These are phyloP conservation scores for Coremacera marginata DNA, from an alignment of 2,888 invertebrate species.

Conservation along the genomic window DNA sequence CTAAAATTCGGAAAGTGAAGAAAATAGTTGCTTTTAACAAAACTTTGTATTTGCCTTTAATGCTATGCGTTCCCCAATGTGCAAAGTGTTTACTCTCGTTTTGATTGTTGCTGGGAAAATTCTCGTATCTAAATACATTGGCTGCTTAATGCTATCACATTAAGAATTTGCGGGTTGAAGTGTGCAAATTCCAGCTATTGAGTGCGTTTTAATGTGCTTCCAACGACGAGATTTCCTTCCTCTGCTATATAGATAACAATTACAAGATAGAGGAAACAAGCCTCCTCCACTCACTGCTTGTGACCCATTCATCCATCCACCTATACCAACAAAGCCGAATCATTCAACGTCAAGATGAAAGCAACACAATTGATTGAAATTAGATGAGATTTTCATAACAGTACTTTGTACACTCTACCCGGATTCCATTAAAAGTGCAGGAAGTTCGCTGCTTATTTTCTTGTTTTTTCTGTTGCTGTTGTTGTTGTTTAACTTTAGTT, in stretches of 20 bases:
- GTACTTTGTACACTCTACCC: not conserved
- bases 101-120: no score
- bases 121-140: no score
- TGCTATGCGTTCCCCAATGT: no score
- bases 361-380: constrained; percentile 61
- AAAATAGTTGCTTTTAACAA: no score
- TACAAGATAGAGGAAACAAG: not conserved
- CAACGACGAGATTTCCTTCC: not conserved
- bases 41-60: no score
- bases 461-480: no score
- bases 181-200: not conserved
- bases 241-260: not conserved
- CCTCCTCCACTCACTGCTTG: not conserved
- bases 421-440: constrained; percentile 16
- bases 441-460: no score
- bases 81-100: no score
- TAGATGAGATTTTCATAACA: constrained; percentile 64
- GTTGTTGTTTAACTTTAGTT: no score
- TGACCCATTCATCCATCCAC: not conserved
- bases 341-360: not conserved
- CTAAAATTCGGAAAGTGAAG: no score
- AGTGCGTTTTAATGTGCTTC: constrained; percentile 2
- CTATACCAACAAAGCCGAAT: not conserved
- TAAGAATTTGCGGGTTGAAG: no score
- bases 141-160: no score